Conservation (phyloP, 2,113 vertebrate species). For the Serinus canaria region DNA sequence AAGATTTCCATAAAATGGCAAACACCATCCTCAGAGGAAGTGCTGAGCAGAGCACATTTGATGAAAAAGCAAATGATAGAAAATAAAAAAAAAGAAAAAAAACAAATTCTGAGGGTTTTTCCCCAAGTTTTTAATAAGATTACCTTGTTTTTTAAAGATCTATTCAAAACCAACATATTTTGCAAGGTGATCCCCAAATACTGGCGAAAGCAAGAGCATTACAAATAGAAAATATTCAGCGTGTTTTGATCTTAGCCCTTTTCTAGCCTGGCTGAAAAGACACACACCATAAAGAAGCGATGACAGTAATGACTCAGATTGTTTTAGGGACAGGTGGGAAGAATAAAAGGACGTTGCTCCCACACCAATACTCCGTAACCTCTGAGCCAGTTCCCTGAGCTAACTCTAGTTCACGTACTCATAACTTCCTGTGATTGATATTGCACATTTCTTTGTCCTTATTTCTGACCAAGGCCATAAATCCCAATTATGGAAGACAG, state of each 20-base stretch:
- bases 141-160: not conserved
- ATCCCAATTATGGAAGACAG: slow-evolving; percentile 35
- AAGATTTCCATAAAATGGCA: not conserved
- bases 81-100: not conserved
- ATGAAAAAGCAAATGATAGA: not conserved
- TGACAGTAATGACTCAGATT: not conserved
- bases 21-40: not conserved
- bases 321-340: slow-evolving; percentile 4
- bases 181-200: not conserved
- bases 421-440: slow-evolving; percentile 46
- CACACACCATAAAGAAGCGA: not conserved
- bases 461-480: slow-evolving; percentile 41
- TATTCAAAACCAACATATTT: not conserved
- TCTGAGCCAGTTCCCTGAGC: not conserved
- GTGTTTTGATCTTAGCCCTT: not conserved
- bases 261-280: not conserved
- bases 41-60: not conserved
- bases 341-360: not conserved
- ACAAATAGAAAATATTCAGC: not conserved
- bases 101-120: not conserved
- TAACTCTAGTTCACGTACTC: not conserved
- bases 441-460: slow-evolving; percentile 40
- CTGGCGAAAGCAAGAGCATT: not conserved
- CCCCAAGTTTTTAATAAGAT: not conserved
- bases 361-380: not conserved